Evolutionary conservation across 2,888 invertebrate genomes (phyloP).

Genomic region (Synanthedon myopaeformis): DNA sequence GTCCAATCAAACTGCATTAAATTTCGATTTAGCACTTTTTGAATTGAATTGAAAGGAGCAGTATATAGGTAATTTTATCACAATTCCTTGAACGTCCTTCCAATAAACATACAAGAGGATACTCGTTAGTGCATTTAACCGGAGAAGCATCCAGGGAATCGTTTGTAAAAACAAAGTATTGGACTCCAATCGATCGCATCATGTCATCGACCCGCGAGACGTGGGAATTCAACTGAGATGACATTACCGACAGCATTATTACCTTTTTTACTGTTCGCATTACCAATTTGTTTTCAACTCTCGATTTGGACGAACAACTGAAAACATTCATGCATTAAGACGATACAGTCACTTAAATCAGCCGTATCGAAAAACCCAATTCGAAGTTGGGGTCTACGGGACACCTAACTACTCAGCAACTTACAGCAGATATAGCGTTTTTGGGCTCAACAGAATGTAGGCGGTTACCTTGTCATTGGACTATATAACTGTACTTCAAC

Average conservation of each 20-base stretch:
- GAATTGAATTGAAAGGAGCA: no score
- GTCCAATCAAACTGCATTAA: no score
- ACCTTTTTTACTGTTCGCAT: slow-evolving; percentile 26
- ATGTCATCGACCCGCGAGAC: slow-evolving; percentile 54
- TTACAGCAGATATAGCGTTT: no score
- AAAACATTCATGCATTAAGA: no score
- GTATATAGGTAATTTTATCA: not conserved
- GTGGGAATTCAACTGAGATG: slow-evolving; percentile 44
- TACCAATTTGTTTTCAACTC: slow-evolving; percentile 12
- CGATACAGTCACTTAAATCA: no score
- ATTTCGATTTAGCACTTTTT: no score
- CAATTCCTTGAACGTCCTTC: not conserved
- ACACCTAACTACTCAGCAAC: no score
- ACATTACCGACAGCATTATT: slow-evolving; percentile 19
- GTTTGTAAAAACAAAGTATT: slow-evolving; percentile 30
- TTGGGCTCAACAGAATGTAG: no score
- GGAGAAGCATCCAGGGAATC: slow-evolving; percentile 35
- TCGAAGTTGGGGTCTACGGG: no score
- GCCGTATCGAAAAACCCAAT: no score
- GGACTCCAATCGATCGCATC: slow-evolving; percentile 35
- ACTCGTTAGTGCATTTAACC: slow-evolving; percentile 37
- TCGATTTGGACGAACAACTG: slow-evolving; percentile 1
- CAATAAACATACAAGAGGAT: not conserved
- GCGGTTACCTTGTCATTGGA: no score
- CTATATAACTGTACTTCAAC: no score